Percentiles rank a stretch among this genome's conserved stretches.
Evolutionary conservation across 2,113 vertebrate genomes (phyloP).

Genomic region (Rhinogobius similis): DNA sequence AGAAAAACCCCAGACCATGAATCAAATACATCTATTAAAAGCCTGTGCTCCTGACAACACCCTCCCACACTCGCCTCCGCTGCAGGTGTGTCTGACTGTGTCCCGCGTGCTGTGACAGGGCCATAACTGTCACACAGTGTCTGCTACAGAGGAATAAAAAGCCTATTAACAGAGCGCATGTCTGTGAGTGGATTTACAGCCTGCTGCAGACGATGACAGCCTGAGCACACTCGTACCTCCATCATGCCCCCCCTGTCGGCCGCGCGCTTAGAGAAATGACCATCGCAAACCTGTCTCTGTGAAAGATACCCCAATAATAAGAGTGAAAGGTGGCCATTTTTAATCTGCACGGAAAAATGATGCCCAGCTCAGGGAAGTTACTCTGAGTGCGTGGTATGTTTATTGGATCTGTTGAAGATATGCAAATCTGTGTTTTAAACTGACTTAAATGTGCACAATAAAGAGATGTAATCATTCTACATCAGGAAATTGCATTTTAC

Average conservation of each 20-base stretch:
- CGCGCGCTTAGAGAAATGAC: constrained; percentile 50
- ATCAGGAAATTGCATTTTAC: no score
- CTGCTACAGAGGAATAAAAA: constrained; percentile 64
- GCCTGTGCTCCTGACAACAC: not conserved
- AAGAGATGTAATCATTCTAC: no score
- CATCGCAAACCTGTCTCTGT: constrained; percentile 66
- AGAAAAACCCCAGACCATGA: not conserved
- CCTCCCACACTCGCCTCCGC: not conserved
- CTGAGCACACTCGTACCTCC: constrained; percentile 46
- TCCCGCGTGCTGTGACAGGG: constrained; percentile 14
- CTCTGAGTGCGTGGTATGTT: constrained; percentile 16
- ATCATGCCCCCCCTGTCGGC: constrained; percentile 17
- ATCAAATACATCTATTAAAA: not conserved
- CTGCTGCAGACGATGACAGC: constrained; percentile 38
- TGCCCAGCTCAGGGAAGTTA: constrained; percentile 32
- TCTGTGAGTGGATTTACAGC: constrained; percentile 47
- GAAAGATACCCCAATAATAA: constrained; percentile 61
- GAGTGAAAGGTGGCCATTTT: constrained; percentile 45
- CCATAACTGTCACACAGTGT: constrained; percentile 50
- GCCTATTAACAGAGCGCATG: constrained; percentile 55
- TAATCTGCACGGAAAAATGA: constrained; percentile 45
- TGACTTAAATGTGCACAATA: no score
- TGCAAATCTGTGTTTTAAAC: not conserved
- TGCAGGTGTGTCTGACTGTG: constrained; percentile 4
- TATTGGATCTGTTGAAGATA: not conserved